phyloP scores from a whole-genome alignment of 2,797 vertebrate genomes.

The Clarias pachynema region DNA sequence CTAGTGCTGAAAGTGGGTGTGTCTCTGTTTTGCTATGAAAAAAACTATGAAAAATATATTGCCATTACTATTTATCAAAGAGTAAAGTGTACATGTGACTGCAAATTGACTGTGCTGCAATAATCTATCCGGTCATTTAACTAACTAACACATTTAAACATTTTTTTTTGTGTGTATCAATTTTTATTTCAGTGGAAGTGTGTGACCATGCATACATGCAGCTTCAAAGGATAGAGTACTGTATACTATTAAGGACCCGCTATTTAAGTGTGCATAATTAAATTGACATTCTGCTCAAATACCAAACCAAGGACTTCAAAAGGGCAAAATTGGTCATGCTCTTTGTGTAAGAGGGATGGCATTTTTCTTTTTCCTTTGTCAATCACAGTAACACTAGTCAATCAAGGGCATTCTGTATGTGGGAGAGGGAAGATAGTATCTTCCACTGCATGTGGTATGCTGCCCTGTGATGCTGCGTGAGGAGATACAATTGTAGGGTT shows the following conservation, averaged over 20 bases:
- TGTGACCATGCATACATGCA: neutral
- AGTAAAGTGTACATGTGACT: neutral
- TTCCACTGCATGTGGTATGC: neutral
- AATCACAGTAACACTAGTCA: neutral
- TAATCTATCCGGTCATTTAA: neutral
- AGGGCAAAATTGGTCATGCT: neutral
- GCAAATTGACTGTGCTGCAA: neutral
- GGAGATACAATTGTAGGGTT: too few species aligned
- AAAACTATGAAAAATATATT: too few species aligned
- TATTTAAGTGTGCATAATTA: slow-evolving; percentile 17
- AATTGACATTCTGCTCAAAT: neutral
- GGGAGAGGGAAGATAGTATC: neutral
- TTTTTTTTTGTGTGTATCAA: too few species aligned
- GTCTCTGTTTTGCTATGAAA: neutral
- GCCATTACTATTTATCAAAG: neutral
- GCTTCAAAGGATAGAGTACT: neutral
- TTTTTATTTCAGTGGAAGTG: neutral
- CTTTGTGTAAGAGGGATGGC: neutral
- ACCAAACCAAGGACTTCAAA: neutral
- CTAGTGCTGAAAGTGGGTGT: neutral
- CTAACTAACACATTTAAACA: neutral
- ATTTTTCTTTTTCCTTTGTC: neutral
- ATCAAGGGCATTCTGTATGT: neutral
- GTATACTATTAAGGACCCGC: neutral
- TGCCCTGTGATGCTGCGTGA: neutral